A percentile compares a stretch with the other conserved stretches of the same genome.
These are phyloP conservation scores for Formica aserva DNA, from an alignment of 2,888 invertebrate species.

Conservation along the genomic window DNA sequence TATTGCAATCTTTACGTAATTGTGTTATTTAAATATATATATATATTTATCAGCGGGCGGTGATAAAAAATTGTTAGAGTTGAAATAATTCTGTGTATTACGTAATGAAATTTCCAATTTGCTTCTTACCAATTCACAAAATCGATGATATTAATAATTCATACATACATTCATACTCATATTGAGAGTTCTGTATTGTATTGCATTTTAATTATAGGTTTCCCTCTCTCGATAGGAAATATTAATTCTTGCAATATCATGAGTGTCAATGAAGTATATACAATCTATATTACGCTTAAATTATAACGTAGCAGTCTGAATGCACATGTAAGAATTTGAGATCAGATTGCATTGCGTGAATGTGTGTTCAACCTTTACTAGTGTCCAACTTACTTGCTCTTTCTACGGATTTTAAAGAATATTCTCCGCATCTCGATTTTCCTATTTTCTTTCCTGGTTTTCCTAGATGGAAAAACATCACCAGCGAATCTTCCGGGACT, in stretches of 20 bases:
- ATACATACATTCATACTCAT: neutral
- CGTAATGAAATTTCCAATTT: conserved; percentile 49
- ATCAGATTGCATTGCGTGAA: conserved; percentile 2
- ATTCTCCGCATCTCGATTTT: conserved; percentile 42
- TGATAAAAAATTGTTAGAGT: conserved; percentile 36
- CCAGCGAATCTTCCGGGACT: conserved; percentile 27
- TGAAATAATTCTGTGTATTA: conserved; percentile 34
- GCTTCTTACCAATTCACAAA: conserved; percentile 41
- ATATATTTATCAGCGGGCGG: neutral
- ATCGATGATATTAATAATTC: conserved; percentile 39
- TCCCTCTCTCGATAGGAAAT: conserved; percentile 20
- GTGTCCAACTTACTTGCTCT: neutral
- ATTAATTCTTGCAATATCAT: conserved; percentile 41
- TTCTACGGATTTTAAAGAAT: conserved; percentile 57
- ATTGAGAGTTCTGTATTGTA: conserved; percentile 32
- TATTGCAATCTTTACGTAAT: neutral
- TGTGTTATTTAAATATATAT: neutral
- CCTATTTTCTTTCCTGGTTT: conserved; percentile 57
- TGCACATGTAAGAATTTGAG: neutral
- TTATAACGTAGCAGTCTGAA: neutral
- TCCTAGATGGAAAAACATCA: conserved; percentile 76
- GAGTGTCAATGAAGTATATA: conserved; percentile 32
- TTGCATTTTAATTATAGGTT: conserved; percentile 34
- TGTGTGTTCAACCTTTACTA: conserved; percentile 3
- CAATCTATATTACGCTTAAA: conserved; percentile 12